phyloP scores from a whole-genome alignment of 2,888 invertebrate species.

The Plemyria rubiginata region DNA sequence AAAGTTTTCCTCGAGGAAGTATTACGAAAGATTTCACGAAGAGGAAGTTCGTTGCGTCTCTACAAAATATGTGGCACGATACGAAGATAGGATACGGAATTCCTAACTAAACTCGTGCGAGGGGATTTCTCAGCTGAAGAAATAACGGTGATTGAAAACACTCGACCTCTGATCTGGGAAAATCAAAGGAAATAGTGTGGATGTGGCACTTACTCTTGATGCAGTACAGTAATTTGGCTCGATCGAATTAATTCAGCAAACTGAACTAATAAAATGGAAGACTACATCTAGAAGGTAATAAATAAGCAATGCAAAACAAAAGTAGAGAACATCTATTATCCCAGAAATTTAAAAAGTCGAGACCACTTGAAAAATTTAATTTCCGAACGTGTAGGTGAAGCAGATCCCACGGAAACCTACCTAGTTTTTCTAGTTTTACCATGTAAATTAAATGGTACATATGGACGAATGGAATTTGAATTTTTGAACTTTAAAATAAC shows the following conservation, averaged over 20 bases:
- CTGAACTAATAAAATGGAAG: neutral
- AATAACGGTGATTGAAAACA: conserved; percentile 70
- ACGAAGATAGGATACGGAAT: conserved; percentile 73
- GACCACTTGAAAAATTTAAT: neutral
- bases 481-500: conserved; percentile 62
- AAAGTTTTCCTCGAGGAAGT: conserved; percentile 35
- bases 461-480: neutral
- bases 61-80: conserved; percentile 72
- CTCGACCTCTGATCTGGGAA: conserved; percentile 54
- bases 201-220: conserved; percentile 20
- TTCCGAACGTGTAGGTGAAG: neutral
- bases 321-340: too few species aligned
- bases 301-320: neutral
- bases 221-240: conserved; percentile 7
- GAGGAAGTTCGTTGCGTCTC: conserved; percentile 61
- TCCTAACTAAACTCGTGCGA: conserved; percentile 72
- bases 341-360: neutral
- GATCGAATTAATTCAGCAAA: neutral
- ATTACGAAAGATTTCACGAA: conserved; percentile 57
- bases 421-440: neutral
- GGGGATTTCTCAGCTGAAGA: conserved; percentile 69
- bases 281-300: neutral
- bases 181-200: conserved; percentile 25
- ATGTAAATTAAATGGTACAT: neutral
- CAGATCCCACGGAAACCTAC: neutral